phyloP scores from a whole-genome alignment of 2,888 invertebrate genomes.

The Pterostichus madidus region DNA sequence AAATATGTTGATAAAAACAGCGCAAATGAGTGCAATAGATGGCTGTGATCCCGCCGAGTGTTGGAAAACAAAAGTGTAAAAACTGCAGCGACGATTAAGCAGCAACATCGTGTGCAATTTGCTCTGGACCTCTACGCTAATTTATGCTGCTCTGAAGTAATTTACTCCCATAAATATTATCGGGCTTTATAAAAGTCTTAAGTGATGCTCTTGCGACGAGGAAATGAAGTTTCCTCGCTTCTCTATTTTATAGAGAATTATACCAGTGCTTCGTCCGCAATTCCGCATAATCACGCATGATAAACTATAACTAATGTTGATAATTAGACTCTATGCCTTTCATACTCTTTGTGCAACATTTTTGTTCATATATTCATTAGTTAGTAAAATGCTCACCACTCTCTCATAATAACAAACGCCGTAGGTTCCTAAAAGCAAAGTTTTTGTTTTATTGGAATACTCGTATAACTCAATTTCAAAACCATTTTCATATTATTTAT shows the following conservation, averaged over 20 bases:
- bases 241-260: slow-evolving; percentile 22
- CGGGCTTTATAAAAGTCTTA: slow-evolving; percentile 55
- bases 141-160: slow-evolving; percentile 54
- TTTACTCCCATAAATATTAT: slow-evolving; percentile 61
- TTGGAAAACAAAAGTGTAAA: slow-evolving; percentile 13
- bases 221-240: slow-evolving; percentile 33
- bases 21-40: slow-evolving; percentile 58
- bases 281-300: slow-evolving; percentile 25
- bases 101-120: slow-evolving; percentile 42
- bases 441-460: no score
- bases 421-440: no score
- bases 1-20: slow-evolving; percentile 63
- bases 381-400: no score
- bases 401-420: no score
- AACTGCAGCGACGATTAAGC: slow-evolving; percentile 32
- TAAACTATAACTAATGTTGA: slow-evolving; percentile 32
- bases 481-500: no score
- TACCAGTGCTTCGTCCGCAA: background rate
- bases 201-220: slow-evolving; percentile 44
- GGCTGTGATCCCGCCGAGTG: slow-evolving; percentile 3
- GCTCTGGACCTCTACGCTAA: slow-evolving; percentile 25
- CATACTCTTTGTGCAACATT: background rate
- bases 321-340: slow-evolving; percentile 1
- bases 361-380: no score
- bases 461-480: no score